A percentile compares a stretch with the other conserved stretches of the same genome.
These are phyloP conservation scores for Gymnoscopelus microlampas DNA, from an alignment of 2,797 vertebrate genomes.

Conservation along the genomic window DNA sequence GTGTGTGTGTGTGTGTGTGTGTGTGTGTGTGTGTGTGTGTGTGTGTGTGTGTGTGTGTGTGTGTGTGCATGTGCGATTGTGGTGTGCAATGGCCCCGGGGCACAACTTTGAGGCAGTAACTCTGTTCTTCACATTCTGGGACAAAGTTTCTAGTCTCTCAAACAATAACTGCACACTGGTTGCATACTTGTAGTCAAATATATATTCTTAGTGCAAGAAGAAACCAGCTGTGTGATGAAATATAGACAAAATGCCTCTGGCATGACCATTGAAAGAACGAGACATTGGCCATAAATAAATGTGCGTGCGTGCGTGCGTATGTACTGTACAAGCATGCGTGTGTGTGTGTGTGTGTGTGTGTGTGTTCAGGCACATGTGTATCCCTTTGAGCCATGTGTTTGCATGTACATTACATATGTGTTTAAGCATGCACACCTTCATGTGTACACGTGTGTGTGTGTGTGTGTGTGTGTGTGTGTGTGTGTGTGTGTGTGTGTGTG, in stretches of 20 bases:
- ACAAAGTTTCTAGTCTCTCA: slow-evolving; percentile 60
- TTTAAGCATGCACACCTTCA: no score
- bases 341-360: no score
- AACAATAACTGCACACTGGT: slow-evolving; percentile 60
- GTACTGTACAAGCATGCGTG: no score
- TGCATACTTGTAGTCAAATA: slow-evolving; percentile 51
- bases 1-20: slow-evolving; percentile 34
- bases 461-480: no score
- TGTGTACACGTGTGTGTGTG: background rate
- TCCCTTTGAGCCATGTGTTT: no score
- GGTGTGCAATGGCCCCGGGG: slow-evolving; percentile 19
- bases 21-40: slow-evolving; percentile 21
- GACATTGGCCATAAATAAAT: background rate
- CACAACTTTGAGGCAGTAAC: slow-evolving; percentile 70
- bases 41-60: background rate
- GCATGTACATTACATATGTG: no score
- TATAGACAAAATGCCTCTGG: slow-evolving; percentile 30
- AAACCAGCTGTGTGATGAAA: slow-evolving; percentile 44
- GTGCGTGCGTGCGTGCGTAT: no score
- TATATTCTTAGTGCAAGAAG: slow-evolving; percentile 37
- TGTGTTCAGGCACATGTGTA: no score
- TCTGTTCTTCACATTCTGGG: slow-evolving; percentile 53
- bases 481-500: slow-evolving; percentile 25
- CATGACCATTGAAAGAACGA: background rate
- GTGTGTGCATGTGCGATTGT: slow-evolving; percentile 16